Evolutionary conservation across 2,113 vertebrate genomes (phyloP).

Genomic region (Ageneiosus marmoratus): DNA sequence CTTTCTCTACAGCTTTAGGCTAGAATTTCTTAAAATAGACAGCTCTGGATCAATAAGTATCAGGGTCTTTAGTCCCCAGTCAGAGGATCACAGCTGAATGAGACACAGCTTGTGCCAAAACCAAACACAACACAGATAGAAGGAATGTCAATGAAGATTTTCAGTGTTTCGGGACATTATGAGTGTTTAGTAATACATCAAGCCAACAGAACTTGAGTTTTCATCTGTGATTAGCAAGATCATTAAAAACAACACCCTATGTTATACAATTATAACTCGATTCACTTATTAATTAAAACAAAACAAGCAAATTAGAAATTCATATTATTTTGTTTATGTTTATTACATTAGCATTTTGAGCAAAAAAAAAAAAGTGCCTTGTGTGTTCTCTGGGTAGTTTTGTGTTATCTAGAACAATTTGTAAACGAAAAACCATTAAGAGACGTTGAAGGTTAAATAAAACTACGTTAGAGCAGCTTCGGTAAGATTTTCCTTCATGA

Average conservation of each 20-base stretch:
- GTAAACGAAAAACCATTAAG: not conserved
- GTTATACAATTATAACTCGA: not conserved
- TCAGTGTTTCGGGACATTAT: not conserved
- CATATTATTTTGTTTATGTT: too few relatives aligned
- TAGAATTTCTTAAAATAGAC: constrained; percentile 46
- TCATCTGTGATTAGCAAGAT: not conserved
- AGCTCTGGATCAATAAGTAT: constrained; percentile 44
- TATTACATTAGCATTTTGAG: too few relatives aligned
- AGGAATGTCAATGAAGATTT: not conserved
- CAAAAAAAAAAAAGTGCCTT: too few relatives aligned
- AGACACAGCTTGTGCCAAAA: not conserved
- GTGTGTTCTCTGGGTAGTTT: too few relatives aligned
- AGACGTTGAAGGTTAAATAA: not conserved
- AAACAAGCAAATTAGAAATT: too few relatives aligned
- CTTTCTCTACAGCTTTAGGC: constrained; percentile 42
- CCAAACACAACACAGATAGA: not conserved
- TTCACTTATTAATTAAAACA: not conserved
- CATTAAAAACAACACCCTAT: not conserved
- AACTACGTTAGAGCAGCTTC: not conserved
- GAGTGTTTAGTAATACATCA: not conserved
- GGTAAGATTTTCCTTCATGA: not conserved
- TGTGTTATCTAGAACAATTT: too few relatives aligned
- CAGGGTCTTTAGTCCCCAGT: constrained; percentile 18
- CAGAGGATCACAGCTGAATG: constrained; percentile 20
- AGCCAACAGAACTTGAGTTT: not conserved